Evolutionary conservation across 2,113 vertebrate genomes (phyloP).

Genomic region (Siniperca chuatsi): DNA sequence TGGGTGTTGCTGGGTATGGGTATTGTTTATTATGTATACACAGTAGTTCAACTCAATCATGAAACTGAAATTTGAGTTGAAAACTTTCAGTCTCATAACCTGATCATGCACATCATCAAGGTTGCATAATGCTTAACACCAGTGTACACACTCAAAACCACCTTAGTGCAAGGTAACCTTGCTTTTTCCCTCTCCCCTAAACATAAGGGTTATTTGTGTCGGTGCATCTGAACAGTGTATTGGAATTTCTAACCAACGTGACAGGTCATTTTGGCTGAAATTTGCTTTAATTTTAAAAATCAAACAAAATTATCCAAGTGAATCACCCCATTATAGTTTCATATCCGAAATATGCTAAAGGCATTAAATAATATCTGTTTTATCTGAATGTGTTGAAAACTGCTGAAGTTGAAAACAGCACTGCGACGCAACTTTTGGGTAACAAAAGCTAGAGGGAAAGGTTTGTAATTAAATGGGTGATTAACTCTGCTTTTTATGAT

Average conservation of each 20-base stretch:
- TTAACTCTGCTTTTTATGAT: background rate
- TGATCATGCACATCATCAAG: background rate
- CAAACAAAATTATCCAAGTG: background rate
- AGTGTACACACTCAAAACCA: background rate
- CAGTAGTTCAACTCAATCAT: background rate
- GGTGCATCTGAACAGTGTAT: background rate
- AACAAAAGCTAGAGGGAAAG: background rate
- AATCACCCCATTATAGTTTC: background rate
- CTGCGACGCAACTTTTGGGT: background rate
- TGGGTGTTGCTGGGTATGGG: too few relatives aligned
- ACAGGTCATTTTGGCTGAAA: background rate
- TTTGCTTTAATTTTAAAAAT: background rate
- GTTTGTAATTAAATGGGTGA: background rate
- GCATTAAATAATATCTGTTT: background rate
- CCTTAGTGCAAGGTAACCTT: background rate
- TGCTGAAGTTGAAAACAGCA: background rate
- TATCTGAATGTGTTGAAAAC: background rate
- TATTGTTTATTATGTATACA: too few relatives aligned
- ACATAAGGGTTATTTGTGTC: background rate
- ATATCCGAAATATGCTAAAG: background rate
- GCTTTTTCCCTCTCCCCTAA: background rate
- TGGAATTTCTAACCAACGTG: background rate
- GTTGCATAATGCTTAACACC: background rate
- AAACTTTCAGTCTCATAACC: background rate
- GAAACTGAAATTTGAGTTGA: background rate